Evolutionary conservation across 1,140 invertebrate genomes (phyloP).

Genomic region (Trialeurodes vaporariorum): DNA sequence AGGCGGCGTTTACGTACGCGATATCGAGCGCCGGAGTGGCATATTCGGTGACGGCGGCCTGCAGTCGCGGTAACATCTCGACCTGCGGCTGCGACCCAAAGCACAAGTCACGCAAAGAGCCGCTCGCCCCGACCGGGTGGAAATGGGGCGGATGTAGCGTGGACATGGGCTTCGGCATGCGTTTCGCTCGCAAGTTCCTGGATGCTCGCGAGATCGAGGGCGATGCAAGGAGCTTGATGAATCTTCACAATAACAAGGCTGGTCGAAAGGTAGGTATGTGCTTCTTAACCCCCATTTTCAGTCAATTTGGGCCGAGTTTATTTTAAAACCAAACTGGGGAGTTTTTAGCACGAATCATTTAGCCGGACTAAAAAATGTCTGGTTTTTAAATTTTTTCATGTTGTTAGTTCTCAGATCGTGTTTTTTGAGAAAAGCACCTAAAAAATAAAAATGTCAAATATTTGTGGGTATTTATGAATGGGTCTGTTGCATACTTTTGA

Average conservation of each 20-base stretch:
- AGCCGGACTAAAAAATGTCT: too few species aligned
- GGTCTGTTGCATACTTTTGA: too few species aligned
- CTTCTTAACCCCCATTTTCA: too few species aligned
- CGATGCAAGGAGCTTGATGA: constrained; percentile 82
- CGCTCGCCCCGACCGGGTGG: constrained; percentile 39
- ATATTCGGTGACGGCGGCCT: constrained; percentile 79
- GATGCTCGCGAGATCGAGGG: constrained; percentile 72
- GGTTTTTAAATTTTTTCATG: too few species aligned
- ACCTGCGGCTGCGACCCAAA: constrained; percentile 59
- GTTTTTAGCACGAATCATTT: too few species aligned
- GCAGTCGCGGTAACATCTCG: constrained; percentile 75
- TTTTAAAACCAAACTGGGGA: too few species aligned
- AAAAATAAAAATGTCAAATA: too few species aligned
- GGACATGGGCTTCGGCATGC: constrained; percentile 62
- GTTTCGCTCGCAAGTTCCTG: constrained; percentile 66
- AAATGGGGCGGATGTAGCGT: constrained; percentile 83
- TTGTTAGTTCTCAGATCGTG: too few species aligned
- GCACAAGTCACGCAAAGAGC: constrained; percentile 33
- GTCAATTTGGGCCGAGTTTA: too few species aligned
- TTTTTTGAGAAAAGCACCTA: too few species aligned
- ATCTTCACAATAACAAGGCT: constrained; percentile 92
- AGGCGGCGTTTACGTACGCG: constrained; percentile 85
- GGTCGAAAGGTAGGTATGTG: constrained; percentile 66
- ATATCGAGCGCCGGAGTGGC: constrained; percentile 82
- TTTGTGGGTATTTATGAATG: too few species aligned